Evolutionary conservation across 2,888 invertebrate genomes (phyloP).

Genomic region (Catocala fraxini): DNA sequence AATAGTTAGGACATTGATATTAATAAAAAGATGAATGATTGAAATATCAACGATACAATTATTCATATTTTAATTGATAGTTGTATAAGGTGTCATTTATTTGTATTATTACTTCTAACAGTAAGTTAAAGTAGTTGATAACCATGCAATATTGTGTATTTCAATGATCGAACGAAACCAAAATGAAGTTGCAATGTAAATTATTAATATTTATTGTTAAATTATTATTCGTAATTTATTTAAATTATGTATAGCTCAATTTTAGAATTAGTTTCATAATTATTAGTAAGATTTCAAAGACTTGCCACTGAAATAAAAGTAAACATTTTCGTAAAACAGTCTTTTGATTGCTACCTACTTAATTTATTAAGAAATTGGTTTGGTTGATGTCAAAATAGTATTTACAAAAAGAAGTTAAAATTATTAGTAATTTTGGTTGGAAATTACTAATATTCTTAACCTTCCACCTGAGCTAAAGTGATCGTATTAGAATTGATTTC

Average conservation of each 20-base stretch:
- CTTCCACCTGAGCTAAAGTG: no score
- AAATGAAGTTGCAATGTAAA: conserved; percentile 74
- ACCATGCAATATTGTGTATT: conserved; percentile 33
- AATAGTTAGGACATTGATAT: conserved; percentile 20
- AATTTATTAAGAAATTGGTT: neutral
- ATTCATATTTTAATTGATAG: conserved; percentile 29
- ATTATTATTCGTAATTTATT: conserved; percentile 58
- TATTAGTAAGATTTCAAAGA: conserved; percentile 56
- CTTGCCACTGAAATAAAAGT: conserved; percentile 62
- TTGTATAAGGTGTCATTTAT: conserved; percentile 24
- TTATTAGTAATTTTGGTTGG: no score
- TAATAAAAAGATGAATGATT: conserved; percentile 17
- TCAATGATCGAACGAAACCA: conserved; percentile 67
- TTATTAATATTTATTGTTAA: conserved; percentile 57
- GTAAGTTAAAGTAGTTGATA: conserved; percentile 10
- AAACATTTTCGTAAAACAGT: conserved; percentile 10
- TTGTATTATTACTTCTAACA: conserved; percentile 15
- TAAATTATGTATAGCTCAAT: conserved; percentile 44
- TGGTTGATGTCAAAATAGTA: no score
- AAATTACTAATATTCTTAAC: no score
- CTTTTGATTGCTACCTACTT: neutral
- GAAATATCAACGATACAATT: conserved; percentile 26
- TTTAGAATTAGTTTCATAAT: conserved; percentile 34
- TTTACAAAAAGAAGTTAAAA: no score
- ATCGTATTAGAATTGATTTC: no score